Conservation (phyloP, 2,888 invertebrate genomes). For the Spilosoma lubricipeda region DNA sequence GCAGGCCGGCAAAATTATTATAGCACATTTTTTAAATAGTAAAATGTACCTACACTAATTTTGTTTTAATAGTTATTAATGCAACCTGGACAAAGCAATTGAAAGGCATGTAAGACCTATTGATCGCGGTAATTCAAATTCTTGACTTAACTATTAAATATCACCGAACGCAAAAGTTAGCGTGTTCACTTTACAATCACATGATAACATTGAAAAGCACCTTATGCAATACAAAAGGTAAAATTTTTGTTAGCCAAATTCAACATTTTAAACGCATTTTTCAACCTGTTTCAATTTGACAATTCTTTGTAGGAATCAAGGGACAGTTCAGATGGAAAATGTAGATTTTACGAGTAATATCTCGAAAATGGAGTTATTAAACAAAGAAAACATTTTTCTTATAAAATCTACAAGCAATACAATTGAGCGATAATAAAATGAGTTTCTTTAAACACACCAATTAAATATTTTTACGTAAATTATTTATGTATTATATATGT, state of each 20-base stretch:
- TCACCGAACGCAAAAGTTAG: not conserved
- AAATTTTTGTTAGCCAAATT: not conserved
- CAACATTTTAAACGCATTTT: not conserved
- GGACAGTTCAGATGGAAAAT: not conserved
- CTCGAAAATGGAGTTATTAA: not conserved
- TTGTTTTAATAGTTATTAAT: not conserved
- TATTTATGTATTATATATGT: constrained; percentile 30
- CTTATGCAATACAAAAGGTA: not conserved
- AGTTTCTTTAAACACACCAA: not conserved
- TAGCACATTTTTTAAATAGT: not conserved
- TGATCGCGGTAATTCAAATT: not conserved
- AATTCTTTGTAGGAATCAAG: not conserved
- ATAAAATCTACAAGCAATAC: not conserved
- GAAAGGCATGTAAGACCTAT: not conserved
- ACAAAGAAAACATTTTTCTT: not conserved
- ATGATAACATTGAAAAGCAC: not conserved
- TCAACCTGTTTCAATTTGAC: not conserved
- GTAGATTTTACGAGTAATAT: not conserved
- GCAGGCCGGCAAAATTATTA: not conserved
- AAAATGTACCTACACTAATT: not conserved
- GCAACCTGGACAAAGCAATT: not conserved
- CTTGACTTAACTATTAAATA: not conserved
- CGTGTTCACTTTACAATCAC: not conserved
- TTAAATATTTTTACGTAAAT: not conserved
- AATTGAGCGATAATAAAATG: not conserved